Conservation (phyloP, 2,888 invertebrate genomes). For the Enchytraeus crypticus region DNA sequence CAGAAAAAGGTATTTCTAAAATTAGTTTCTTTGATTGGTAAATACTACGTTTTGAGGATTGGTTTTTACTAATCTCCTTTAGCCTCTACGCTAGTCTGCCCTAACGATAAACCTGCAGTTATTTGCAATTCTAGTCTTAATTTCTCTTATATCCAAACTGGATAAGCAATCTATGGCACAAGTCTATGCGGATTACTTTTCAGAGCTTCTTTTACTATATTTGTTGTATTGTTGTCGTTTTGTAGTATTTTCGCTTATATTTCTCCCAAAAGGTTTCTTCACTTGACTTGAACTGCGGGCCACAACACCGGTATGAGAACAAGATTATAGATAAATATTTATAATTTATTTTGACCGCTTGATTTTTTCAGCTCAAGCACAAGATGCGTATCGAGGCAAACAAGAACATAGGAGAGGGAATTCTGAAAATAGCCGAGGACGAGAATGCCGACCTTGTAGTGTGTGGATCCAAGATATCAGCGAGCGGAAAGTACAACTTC, state of each 20-base stretch:
- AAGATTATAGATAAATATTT: not conserved
- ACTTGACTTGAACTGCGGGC: too few relatives aligned
- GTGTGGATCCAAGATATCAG: constrained; percentile 23
- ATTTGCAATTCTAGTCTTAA: too few relatives aligned
- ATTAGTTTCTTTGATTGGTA: not conserved
- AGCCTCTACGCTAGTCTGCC: not conserved
- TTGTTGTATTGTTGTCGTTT: too few relatives aligned
- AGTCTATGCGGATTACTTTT: too few relatives aligned
- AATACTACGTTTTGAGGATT: too few relatives aligned
- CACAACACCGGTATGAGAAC: too few relatives aligned
- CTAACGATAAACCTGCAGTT: not conserved
- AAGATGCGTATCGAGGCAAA: constrained; percentile 21
- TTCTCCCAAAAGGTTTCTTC: too few relatives aligned
- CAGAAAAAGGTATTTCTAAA: constrained; percentile 17
- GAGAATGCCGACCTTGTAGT: constrained; percentile 24
- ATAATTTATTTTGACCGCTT: not conserved
- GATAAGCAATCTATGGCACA: too few relatives aligned
- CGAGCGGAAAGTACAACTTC: constrained; percentile 8
- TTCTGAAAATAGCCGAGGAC: constrained; percentile 21
- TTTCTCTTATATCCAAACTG: too few relatives aligned
- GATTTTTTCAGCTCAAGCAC: constrained; percentile 20
- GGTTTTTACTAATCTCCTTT: too few relatives aligned
- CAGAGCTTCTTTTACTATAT: too few relatives aligned
- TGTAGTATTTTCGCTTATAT: too few relatives aligned
- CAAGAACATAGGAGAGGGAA: constrained; percentile 27